Base-by-base conservation (phyloP, 2,797 vertebrate genomes). In the Neomorphus geoffroyi region DNA sequence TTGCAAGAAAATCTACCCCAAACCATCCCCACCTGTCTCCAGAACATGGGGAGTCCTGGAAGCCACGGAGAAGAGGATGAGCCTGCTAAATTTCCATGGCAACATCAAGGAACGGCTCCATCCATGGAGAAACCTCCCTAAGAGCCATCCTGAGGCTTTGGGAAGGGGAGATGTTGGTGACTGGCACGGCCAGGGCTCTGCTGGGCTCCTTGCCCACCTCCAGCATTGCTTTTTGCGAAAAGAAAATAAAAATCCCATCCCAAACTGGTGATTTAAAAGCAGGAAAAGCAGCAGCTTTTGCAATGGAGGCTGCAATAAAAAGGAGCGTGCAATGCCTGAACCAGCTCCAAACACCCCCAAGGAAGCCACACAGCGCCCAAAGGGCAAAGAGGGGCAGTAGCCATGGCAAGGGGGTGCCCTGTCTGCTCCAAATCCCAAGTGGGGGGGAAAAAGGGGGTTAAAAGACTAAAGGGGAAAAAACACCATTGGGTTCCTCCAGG, bases 71-170 rank as follows among this genome's bases (percentile, higher is more conserved):
- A 61, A 86, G 86, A 90, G 78, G 79, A 88, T 92, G 93, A 96
- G 79, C 80, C 75, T 89, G 82, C 66, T 83, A 69, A 67, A 96
- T 96, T 94, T 87, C 94, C 94, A 92, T 96, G 86, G 92, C 79
- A 97, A 96, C 95, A 32, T 77, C 78, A 80, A 70, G 67, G 86
- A 92, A 80, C 11, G 15, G 33, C 80, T 91, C 78, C 83, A 78
- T 93, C 80, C 8, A 0, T 32, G 83, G 43, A 92, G 78, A 90
- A 86, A 86, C 39, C 62, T 80, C 92, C 83, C 61, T 13, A 17
- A 18, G 43, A 91, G 39, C 23, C 43, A 28, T 19, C 81, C 80
- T 8, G 69, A 51, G 79, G 50, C 57, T 94, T 90, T 45, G 72
- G 77, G 88, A 78, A 77, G 64, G 73, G 60, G 50, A 84, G 46